Evolutionary conservation across 2,113 vertebrate genomes (phyloP).

Genomic region (Nyctereutes procyonoides): DNA sequence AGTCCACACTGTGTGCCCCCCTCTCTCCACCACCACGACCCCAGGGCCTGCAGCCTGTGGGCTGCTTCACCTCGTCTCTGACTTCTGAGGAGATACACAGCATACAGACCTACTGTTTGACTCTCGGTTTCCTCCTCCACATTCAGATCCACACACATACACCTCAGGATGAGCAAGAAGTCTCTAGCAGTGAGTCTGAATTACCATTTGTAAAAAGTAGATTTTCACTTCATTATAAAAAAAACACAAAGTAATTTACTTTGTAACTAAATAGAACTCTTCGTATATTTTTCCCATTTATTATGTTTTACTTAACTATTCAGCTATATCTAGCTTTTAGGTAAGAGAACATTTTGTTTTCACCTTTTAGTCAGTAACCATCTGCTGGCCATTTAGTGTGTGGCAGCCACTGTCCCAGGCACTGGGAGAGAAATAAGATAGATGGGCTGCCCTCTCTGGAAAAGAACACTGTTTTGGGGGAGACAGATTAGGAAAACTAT

Average conservation of each 20-base stretch:
- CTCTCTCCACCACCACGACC: fast-evolving
- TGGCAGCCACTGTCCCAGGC: background rate
- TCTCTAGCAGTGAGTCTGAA: background rate
- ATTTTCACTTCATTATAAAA: background rate
- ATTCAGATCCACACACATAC: background rate
- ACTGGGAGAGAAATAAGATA: background rate
- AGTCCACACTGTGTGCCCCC: background rate
- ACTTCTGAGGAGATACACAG: background rate
- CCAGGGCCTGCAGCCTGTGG: background rate
- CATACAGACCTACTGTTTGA: background rate
- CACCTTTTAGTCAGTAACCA: background rate
- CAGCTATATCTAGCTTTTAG: slow-evolving; percentile 2
- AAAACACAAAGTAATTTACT: background rate
- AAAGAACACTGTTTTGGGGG: background rate
- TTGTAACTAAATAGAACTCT: background rate
- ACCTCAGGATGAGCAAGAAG: background rate
- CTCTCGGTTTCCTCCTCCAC: background rate
- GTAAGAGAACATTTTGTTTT: background rate
- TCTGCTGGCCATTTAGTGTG: background rate
- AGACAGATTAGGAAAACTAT: background rate
- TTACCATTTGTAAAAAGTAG: background rate
- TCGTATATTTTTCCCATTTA: background rate
- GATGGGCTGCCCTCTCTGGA: background rate
- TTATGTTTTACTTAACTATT: background rate
- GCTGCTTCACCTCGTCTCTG: background rate